phyloP scores from a whole-genome alignment of 2,113 vertebrate genomes.

The Asarcornis scutulata region DNA sequence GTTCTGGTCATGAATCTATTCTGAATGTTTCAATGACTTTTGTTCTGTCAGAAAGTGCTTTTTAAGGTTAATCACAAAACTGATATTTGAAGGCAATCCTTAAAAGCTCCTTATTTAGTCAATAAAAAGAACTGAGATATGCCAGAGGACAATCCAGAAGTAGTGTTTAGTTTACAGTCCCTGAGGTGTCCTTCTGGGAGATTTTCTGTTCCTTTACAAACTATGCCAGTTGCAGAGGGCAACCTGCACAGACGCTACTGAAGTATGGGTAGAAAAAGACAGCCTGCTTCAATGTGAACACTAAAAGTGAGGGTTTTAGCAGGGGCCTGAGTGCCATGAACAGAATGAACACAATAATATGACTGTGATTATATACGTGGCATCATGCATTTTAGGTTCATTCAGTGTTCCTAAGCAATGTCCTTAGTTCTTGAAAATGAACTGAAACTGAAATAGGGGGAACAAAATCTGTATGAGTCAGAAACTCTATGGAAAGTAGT shows the following conservation, averaged over 20 bases:
- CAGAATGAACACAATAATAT: not conserved
- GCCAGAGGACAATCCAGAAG: not conserved
- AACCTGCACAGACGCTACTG: not conserved
- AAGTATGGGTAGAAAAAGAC: not conserved
- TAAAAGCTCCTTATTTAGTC: not conserved
- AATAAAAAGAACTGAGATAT: not conserved
- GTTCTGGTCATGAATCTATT: not conserved
- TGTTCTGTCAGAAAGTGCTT: not conserved
- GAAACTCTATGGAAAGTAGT: not conserved
- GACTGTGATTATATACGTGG: not conserved
- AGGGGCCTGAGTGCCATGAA: not conserved
- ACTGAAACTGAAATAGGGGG: not conserved
- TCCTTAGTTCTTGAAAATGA: not conserved
- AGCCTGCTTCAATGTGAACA: not conserved
- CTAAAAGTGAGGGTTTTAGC: not conserved
- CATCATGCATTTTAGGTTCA: not conserved
- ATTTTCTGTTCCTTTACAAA: not conserved
- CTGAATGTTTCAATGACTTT: not conserved
- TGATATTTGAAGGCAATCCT: not conserved
- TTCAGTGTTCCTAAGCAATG: not conserved
- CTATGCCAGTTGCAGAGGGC: not conserved
- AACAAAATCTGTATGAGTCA: not conserved
- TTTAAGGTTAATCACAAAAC: not conserved
- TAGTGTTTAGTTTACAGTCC: not conserved
- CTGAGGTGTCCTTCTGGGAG: not conserved